phyloP scores from a whole-genome alignment of 2,113 vertebrate genomes.

The Colinus virginianus region DNA sequence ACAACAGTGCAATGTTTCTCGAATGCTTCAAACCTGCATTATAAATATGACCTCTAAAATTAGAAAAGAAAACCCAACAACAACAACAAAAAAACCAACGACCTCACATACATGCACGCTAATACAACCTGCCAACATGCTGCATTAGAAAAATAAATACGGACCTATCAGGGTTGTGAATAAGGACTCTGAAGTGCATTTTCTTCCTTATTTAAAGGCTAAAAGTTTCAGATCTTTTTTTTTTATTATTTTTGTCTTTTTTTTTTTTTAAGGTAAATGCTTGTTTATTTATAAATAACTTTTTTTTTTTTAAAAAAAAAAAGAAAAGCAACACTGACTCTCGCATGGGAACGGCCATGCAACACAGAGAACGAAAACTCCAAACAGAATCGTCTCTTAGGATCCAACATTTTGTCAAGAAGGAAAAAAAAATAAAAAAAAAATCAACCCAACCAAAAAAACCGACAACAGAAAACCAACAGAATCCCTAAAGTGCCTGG shows the following conservation, averaged over 20 bases:
- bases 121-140: neutral
- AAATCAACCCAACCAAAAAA: no score
- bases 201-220: neutral
- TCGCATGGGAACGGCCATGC: neutral
- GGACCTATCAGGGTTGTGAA: neutral
- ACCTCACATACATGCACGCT: neutral
- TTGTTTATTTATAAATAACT: constrained; percentile 38
- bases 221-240: neutral
- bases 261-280: constrained; percentile 20
- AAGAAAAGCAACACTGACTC: constrained; percentile 62
- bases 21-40: constrained; percentile 1
- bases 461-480: constrained; percentile 54
- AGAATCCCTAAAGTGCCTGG: constrained; percentile 83
- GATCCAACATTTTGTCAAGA: neutral
- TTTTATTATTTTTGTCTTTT: neutral
- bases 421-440: neutral
- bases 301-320: neutral
- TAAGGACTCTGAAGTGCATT: constrained; percentile 56
- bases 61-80: neutral
- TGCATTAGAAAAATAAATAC: neutral
- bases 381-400: neutral
- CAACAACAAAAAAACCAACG: neutral
- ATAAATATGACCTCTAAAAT: neutral
- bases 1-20: constrained; percentile 31
- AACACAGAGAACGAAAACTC: neutral